Evolutionary conservation across 2,888 invertebrate species (phyloP), one percentile per base, ranked within the genome.

Genomic region (Cynaeus angustus): DNA sequence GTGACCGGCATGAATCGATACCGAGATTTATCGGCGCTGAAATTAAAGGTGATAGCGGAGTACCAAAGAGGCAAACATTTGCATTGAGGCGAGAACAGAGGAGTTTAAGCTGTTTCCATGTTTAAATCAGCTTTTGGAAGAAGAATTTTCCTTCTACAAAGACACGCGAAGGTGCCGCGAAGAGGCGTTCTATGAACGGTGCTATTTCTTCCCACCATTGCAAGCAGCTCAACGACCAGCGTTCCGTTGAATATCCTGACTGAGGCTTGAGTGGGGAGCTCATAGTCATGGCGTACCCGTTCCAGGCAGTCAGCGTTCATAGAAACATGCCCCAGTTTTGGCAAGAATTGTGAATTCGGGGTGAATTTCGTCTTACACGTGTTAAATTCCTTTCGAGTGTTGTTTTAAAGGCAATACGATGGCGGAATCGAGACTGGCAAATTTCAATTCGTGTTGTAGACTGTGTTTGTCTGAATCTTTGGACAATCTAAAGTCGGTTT

Each of bases 401-500:
- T 53, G 55, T 68, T 65, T 21, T 55, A 14, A 61, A 55, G 55
- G 66, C 50, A 45, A 64, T 58, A 55, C 55, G 48, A 76, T 72
- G 74, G 43, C 71, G 53, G 72, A 74, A 14, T 43, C 62, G 30
- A 68, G 69, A 52, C 70, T 75, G 65, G 77, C 76, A 66, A 80
- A 82, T 77, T 79, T 80, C 75, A 81, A 77, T 72, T 78, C 81
- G 69, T 83, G 84, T 74, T 85, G 85, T 74, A 83, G 85, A 73
- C 79, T 85, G 72, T 85, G 85, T 75, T 80, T 85, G 74, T 79
- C 78, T 56, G 82, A 85, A 46, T 81, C 84, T 48, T 77, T 75
- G 70, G 82, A 82, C 66, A 70, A 77, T 72, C 78, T 84, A 74
- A 81, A 80, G 74, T 81, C 82, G 65, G 79, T 85, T 77, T 84